Conservation (phyloP, 2,888 invertebrate genomes). For the Clistopyga incitator region DNA sequence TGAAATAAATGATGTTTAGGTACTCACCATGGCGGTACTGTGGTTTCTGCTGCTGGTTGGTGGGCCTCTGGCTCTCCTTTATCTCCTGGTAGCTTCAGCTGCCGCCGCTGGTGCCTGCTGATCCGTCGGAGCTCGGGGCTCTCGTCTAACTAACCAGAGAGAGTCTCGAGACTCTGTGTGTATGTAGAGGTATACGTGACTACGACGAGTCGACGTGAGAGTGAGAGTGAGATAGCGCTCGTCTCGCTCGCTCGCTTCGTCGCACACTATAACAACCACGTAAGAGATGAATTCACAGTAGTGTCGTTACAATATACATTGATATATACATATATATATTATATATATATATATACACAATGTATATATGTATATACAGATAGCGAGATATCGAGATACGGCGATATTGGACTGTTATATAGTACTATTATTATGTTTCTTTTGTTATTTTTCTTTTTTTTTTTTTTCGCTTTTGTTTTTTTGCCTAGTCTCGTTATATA, state of each 20-base stretch:
- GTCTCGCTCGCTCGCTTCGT: slow-evolving; percentile 63
- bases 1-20: not conserved
- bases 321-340: slow-evolving; percentile 16
- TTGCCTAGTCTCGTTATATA: not conserved
- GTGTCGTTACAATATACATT: slow-evolving; percentile 48
- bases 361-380: slow-evolving; percentile 32
- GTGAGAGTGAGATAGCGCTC: slow-evolving; percentile 47
- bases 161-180: slow-evolving; percentile 58
- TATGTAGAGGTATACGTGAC: slow-evolving; percentile 39
- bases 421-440: slow-evolving; percentile 6
- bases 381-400: slow-evolving; percentile 21
- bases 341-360: slow-evolving; percentile 32
- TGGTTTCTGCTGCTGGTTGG: slow-evolving; percentile 55
- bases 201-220: slow-evolving; percentile 47
- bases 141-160: slow-evolving; percentile 66
- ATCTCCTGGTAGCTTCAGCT: slow-evolving; percentile 62
- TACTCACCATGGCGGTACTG: slow-evolving; percentile 64
- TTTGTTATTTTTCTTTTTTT: not conserved
- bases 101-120: slow-evolving; percentile 58
- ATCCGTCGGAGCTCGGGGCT: slow-evolving; percentile 67
- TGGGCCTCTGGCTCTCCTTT: slow-evolving; percentile 58
- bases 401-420: slow-evolving; percentile 41
- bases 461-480: not conserved
- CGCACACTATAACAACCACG: slow-evolving; percentile 66
- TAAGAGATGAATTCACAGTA: slow-evolving; percentile 55